Evolutionary conservation across 2,113 vertebrate species (phyloP), one percentile per base, ranked within the genome.

Genomic region (Marmota monax): DNA sequence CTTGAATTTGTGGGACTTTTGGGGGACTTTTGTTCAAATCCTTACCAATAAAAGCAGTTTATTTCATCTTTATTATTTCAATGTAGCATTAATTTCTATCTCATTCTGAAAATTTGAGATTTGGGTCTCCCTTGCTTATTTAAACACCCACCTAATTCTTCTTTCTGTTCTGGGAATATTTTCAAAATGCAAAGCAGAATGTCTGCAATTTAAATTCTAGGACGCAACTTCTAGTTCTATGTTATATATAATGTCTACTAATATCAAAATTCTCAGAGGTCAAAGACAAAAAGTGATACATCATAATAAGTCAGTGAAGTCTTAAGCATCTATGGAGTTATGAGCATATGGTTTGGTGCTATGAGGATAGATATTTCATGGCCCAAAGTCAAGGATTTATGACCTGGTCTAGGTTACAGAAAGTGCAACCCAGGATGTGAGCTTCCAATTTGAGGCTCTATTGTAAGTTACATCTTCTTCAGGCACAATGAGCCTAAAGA

Each of bases 21-120:
- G 61, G 58, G 51, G 7, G 7, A 58, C 58, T 42, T 82, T 34
- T 10, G 17, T 87, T 84, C 56, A 72, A 74, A 80, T 4, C 2
- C 53, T 37, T 82, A 84, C 45, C 22, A 82, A 88, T 86, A 20
- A 70, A 88, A 74, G 6, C 20, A 76, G 11, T 13, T 92, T 76
- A 11, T 87, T 92, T 95, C 58, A 92, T 96, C 11, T 87, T 65
- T 39, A 3, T 73, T 83, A 92, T 39, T 94, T 94, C 73, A 83
- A 63, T 70, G 11, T 4, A 83, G 14, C 1, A 61, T 2, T 5
- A 58, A 56, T 4, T 78, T 18, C 80, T 8, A 96, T 39, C 7
- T 95, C n/a, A 91, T 85, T 83, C n/a, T 63, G 51, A 90, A 84
- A 96, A 88, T 77, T 6, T 37, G 39, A 88, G 1, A 74, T 78